Evolutionary conservation across 2,888 invertebrate species (phyloP), one percentile per base, ranked within the genome.

Genomic region (Antheraea assamensis): DNA sequence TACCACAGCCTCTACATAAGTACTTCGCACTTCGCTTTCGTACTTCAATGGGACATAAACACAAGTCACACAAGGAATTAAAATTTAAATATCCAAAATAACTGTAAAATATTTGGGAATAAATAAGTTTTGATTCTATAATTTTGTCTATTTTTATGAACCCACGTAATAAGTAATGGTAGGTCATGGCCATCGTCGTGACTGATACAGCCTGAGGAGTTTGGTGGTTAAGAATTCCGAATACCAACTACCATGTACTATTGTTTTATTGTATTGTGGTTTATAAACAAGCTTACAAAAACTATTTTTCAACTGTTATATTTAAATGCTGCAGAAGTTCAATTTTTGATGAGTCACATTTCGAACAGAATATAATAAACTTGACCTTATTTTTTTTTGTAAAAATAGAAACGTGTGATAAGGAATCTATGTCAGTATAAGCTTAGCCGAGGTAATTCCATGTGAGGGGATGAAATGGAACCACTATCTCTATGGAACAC

Each of bases 371-470:
- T 3, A 61, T 15, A 66, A 30, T 66, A 66, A 21, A 66, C 66
- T 66, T 35, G 66, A 66, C 66, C 66, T 21, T 35, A 1, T 66
- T 35, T 35, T 3, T n/a, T 10, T 31, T 17, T 3, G n/a, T 61
- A 61, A 15, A 61, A 27, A 35, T 35, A 31, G 31, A 35, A 10
- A n/a, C 5, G 30, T 66, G 5, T 66, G 66, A 66, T 35, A 66
- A 66, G 66, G 66, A 35, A 66, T 66, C 31, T 66, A 66, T 66
- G 66, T 66, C 66, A 35, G 66, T 21, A 19, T 21, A 66, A 66
- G 35, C 31, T 35, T 66, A 66, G n/a, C 61, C 3, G n/a, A 35
- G 66, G 30, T 66, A 30, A 66, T 35, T 66, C 66, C 31, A 66
- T 66, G 35, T 66, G 66, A 31, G 66, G 66, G 31, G 66, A 19